Percentiles rank a stretch among this genome's conserved stretches.
Conservation (phyloP, 2,113 vertebrate genomes). For the Opisthocomus hoazin region DNA sequence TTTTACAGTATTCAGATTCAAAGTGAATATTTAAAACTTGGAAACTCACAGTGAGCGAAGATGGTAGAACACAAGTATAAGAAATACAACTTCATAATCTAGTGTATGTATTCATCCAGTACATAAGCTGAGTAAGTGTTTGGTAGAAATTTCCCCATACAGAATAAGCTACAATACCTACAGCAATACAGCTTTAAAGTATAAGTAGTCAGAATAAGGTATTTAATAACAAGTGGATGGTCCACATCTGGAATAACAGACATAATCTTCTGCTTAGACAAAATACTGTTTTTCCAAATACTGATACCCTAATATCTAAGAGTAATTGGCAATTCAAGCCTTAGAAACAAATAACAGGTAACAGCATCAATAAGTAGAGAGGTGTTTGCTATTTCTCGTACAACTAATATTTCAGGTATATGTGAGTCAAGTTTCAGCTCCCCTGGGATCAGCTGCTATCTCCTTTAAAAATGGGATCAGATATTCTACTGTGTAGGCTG, state of each 20-base stretch:
- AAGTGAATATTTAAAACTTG: not conserved
- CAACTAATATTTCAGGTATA: not conserved
- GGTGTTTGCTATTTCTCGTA: not conserved
- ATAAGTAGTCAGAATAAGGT: not conserved
- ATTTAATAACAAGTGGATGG: not conserved
- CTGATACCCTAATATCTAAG: not conserved
- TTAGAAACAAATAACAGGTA: not conserved
- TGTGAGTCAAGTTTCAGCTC: not conserved
- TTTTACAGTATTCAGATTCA: not conserved
- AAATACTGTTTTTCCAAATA: not conserved
- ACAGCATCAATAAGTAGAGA: not conserved
- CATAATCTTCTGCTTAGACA: not conserved
- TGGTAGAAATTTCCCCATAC: not conserved
- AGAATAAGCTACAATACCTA: not conserved
- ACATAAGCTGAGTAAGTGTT: not conserved
- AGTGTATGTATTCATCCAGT: not conserved
- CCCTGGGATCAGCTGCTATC: not conserved
- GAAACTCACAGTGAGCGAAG: not conserved
- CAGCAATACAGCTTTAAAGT: not conserved
- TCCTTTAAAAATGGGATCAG: not conserved
- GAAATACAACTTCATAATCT: not conserved
- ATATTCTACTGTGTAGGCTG: not conserved
- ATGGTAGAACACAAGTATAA: not conserved
- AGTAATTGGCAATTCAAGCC: not conserved
- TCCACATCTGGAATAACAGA: not conserved